These are phyloP conservation scores for Batillaria attramentaria DNA, from an alignment of 1,140 invertebrate species.

Conservation along the genomic window DNA sequence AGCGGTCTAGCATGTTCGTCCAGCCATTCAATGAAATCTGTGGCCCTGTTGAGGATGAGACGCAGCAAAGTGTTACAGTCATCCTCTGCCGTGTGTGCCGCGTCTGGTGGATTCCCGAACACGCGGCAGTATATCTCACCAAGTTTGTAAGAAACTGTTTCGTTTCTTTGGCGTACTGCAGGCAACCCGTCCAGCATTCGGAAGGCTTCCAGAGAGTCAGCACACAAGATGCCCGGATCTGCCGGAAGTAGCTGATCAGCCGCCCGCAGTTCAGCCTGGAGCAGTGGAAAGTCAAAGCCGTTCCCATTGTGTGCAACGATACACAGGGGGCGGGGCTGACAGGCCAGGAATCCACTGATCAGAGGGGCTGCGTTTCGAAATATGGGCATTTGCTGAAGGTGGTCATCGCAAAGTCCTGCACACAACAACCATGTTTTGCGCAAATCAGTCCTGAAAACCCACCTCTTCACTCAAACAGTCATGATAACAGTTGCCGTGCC, in stretches of 20 bases:
- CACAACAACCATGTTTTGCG: too few relatives aligned
- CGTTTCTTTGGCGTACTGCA: conserved; percentile 10
- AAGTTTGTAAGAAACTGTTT: conserved; percentile 54
- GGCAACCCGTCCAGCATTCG: conserved; percentile 38
- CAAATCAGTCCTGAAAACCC: conserved; percentile 40
- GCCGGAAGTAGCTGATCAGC: conserved; percentile 40
- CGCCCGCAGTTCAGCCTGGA: conserved; percentile 74
- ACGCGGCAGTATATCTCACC: conserved; percentile 55
- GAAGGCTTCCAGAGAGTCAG: conserved; percentile 54
- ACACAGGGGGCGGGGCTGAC: conserved; percentile 79
- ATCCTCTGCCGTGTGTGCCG: conserved; percentile 61
- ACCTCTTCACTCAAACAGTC: too few relatives aligned
- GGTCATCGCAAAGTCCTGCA: conserved; percentile 79
- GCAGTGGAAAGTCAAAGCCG: conserved; percentile 83
- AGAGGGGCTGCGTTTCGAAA: conserved; percentile 77
- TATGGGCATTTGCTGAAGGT: conserved; percentile 75
- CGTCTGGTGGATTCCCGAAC: conserved; percentile 48
- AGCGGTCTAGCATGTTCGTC: conserved; percentile 55
- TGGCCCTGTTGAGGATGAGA: conserved; percentile 46
- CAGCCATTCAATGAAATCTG: conserved; percentile 54
- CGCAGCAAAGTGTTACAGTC: conserved; percentile 62
- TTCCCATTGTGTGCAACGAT: conserved; percentile 87
- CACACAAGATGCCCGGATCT: conserved; percentile 51
- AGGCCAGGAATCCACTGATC: conserved; percentile 78
- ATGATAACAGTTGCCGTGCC: too few relatives aligned